Percentiles rank a stretch among this genome's conserved stretches.
Conservation (phyloP, 2,888 invertebrate species). For the Tetragonula carbonaria region DNA sequence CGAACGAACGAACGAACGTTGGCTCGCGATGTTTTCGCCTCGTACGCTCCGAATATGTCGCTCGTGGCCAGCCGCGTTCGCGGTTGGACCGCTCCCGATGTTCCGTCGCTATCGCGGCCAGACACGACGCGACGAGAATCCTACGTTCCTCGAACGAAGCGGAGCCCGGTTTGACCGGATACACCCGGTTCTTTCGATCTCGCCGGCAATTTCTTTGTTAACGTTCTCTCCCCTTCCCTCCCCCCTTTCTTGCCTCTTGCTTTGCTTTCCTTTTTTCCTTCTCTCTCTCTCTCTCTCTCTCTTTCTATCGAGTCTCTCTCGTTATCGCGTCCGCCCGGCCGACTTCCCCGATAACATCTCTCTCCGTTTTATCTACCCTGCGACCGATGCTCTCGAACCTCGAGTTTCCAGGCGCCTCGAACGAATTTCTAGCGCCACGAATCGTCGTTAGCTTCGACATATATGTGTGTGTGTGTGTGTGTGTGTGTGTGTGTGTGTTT, state of each 20-base stretch:
- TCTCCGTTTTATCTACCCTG: conserved; percentile 40
- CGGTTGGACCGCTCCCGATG: conserved; percentile 24
- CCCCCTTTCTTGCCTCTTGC: no score
- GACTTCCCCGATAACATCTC: conserved; percentile 44
- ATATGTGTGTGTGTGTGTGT: not conserved
- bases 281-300: no score
- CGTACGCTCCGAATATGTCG: conserved; percentile 64
- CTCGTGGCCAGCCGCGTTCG: conserved; percentile 47
- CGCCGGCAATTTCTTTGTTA: conserved; percentile 53
- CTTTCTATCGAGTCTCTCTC: not conserved
- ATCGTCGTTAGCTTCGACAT: not conserved
- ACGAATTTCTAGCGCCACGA: conserved; percentile 21
- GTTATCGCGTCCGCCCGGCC: conserved; percentile 19
- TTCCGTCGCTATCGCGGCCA: conserved; percentile 44
- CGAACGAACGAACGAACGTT: not conserved
- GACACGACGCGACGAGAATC: conserved; percentile 56
- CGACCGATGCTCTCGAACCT: conserved; percentile 1
- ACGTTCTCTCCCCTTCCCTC: not conserved
- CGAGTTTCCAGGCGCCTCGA: not conserved
- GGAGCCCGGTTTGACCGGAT: conserved; percentile 57
- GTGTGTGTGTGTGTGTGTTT: not conserved
- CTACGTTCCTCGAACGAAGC: conserved; percentile 52
- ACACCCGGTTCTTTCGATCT: conserved; percentile 47
- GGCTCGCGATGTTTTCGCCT: conserved; percentile 49
- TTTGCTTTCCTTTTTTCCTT: not conserved